Base-by-base conservation (phyloP, 2,797 vertebrate species). In the Fistularia commersonii region DNA sequence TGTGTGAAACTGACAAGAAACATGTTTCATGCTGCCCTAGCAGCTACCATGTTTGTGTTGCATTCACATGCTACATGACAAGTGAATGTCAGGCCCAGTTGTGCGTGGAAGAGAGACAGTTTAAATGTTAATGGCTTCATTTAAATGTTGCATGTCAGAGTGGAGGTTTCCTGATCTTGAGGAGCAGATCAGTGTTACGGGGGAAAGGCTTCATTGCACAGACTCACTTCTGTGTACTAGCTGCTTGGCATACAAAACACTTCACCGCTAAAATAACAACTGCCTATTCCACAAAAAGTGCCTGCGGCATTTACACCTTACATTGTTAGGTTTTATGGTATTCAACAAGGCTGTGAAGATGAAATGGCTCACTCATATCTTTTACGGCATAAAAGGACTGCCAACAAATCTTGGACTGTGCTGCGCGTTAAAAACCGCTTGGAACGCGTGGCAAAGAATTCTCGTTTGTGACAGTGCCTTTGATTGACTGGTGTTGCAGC, bases 81-180 rank as follows among this genome's bases (percentile, higher is more conserved):
- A 51, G 60, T 45, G 36, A 61, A 56, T 62, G 76, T 70, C 77
- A 69, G 64, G 50, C 73, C 52, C 31, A 69, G 74, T 72, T 68
- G 79, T 79, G 71, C 62, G 57, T 51, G 62, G 58, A 79, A 80
- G 35, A 45, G 69, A 69, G 69, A 72, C 41, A 6, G 52, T 70
- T 85, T 69, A 61, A 79, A 76, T 76, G 79, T 87, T 77, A 85
- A 87, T 87, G 64, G 64, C 82, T 79, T 82, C 65, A 77, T 86
- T 85, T 86, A 79, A 83, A 88, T 85, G 77, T 80, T 77, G 79
- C 79, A 77, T 77, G 81, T 81, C 60, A 51, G 56, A 74, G 58
- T 61, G 1, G 66, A 62, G 67, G 57, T 50, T 73, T 76, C 72
- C 65, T 75, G 67, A 83, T 80, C 79, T 47, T 48, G 54, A 72